A percentile compares a stretch with the other conserved stretches of the same genome.
Conservation (phyloP, 37 sponge, comb jelly and placozoan genomes). For the Petrosia ficiformis region DNA sequence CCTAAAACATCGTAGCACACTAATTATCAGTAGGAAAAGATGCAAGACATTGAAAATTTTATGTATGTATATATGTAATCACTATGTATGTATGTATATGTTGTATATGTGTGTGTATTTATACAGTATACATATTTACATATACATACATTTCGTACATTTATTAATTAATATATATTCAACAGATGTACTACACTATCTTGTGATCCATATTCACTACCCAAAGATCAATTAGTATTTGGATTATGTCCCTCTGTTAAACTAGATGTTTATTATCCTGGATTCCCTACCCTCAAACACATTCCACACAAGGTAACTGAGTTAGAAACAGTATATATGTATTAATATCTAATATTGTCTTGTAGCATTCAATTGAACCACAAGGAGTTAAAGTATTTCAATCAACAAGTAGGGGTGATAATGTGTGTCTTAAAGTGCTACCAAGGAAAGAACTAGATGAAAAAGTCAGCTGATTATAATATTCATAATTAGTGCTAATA, state of each 20-base stretch:
- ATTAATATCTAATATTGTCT: neutral
- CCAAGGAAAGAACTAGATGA: neutral
- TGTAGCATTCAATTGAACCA: conserved; percentile 21
- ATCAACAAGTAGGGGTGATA: conserved; percentile 63
- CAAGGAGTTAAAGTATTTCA: conserved; percentile 82
- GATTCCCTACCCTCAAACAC: conserved; percentile 89
- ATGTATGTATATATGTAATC: too few relatives aligned
- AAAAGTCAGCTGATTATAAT: neutral
- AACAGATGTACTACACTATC: conserved; percentile 41
- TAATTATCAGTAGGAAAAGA: too few relatives aligned
- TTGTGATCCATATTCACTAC: conserved; percentile 17
- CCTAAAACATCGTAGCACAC: too few relatives aligned
- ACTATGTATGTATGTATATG: too few relatives aligned
- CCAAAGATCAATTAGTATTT: conserved; percentile 9
- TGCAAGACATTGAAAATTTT: too few relatives aligned
- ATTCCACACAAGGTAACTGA: conserved; percentile 49
- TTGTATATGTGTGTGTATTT: too few relatives aligned
- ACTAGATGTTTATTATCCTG: conserved; percentile 80
- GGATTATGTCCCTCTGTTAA: conserved; percentile 68
- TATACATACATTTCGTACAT: too few relatives aligned
- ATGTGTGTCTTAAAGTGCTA: conserved; percentile 59
- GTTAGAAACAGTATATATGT: neutral
- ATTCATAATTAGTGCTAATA: neutral
- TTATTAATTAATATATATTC: too few relatives aligned
- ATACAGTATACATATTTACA: too few relatives aligned